Base-by-base conservation (phyloP, 1,140 invertebrate species). In the Drosophila subpulchrella region DNA sequence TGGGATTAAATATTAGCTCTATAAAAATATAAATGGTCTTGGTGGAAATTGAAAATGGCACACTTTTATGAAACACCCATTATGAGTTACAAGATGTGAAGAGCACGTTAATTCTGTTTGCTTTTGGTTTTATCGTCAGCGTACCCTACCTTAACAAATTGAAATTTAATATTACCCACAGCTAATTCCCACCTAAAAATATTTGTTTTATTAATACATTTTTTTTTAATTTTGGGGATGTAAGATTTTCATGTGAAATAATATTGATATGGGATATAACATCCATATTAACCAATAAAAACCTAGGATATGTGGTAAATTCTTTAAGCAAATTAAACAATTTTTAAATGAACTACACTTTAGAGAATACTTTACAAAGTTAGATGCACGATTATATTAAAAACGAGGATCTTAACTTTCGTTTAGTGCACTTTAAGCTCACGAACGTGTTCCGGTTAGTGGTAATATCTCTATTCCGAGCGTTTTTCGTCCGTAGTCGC, bases 401-500 rank as follows among this genome's bases (percentile, higher is more conserved):
- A 4, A 11, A 27, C 2, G 7, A 6, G 15, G 8, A 11, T 5
- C 12, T 8, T 4, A 0, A 24, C 17, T 27, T 5, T 44, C 4
- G 24, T 11, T 3, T 6, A 70, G 67, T 71, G 41, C 11, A 20
- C 0, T 1, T 15, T 27, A 30, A 24, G 10, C 15, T 51, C 36
- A 11, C 27, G 20, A 67, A 65, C 36, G 59, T 32, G 48, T 70
- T 68, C 66, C 62, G 48, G 41, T n/a, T 56, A 6, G 50, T 10
- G 53, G 32, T 48, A 34, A 30, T 27, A 24, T 39, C 44, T 27
- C 36, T 6, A 39, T 34, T 70, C 32, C 10, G 63, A 4, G 32
- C 24, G 24, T 51, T 58, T 51, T 27, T 34, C 2, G 11, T 32
- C 34, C 8, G 24, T n/a, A 7, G 15, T 44, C 6, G 4, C 46